Percentiles rank a stretch among this genome's conserved stretches.
These are phyloP conservation scores for Sebastes itinus DNA, from an alignment of 2,797 vertebrate species.

Conservation along the genomic window DNA sequence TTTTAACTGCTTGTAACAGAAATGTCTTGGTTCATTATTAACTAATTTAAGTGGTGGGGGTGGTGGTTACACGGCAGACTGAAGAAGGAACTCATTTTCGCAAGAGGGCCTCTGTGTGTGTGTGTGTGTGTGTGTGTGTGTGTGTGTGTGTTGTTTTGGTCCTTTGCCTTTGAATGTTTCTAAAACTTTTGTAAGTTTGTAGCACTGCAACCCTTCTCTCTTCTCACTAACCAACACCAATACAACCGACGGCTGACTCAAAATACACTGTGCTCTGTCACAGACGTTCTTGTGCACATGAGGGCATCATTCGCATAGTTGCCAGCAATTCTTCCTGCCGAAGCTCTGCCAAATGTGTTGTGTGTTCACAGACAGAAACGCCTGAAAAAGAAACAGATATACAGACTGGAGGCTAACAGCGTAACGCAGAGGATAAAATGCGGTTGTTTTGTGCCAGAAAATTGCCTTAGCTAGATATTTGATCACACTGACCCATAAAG, in stretches of 20 bases:
- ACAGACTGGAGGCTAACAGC: background rate
- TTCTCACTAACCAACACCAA: background rate
- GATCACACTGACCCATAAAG: background rate
- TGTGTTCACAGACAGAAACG: conserved; percentile 11
- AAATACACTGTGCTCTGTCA: background rate
- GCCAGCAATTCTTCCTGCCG: background rate
- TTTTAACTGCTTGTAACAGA: conserved; percentile 28
- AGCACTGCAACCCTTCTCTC: background rate
- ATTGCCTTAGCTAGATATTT: background rate
- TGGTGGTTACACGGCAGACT: background rate
- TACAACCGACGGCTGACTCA: background rate
- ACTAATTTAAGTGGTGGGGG: conserved; percentile 6
- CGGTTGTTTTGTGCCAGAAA: background rate
- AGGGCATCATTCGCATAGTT: conserved; percentile 9
- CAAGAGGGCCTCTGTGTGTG: background rate
- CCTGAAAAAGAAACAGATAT: background rate
- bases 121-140: conserved; percentile 2
- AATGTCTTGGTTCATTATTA: conserved; percentile 50
- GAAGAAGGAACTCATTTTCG: background rate
- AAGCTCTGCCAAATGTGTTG: conserved; percentile 28
- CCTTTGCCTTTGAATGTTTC: background rate
- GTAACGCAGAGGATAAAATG: background rate
- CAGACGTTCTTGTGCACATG: background rate
- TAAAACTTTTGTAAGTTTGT: background rate
- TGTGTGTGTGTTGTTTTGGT: background rate